phyloP scores from a whole-genome alignment of 2,888 invertebrate species.

The Bugulina stolonifera region DNA sequence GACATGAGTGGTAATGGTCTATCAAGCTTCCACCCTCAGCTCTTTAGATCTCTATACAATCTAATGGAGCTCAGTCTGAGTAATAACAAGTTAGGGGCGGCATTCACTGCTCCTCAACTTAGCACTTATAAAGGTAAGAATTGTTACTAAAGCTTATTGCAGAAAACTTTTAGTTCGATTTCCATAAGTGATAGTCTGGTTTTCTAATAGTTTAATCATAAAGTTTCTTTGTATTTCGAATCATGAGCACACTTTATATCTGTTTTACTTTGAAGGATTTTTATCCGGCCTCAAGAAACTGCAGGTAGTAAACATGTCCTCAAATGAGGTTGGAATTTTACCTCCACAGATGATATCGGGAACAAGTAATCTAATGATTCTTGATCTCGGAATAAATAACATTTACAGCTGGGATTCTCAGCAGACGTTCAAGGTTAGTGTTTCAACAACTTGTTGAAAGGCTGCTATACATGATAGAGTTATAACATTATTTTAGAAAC shows the following conservation, averaged over 20 bases:
- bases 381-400: slow-evolving; percentile 44
- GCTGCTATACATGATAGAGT: too few relatives aligned
- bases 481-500: too few relatives aligned
- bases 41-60: slow-evolving; percentile 63
- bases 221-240: too few relatives aligned
- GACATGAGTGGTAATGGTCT: slow-evolving; percentile 44
- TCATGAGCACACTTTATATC: too few relatives aligned
- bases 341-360: slow-evolving; percentile 24
- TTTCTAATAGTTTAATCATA: too few relatives aligned
- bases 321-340: slow-evolving; percentile 28
- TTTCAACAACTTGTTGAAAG: too few relatives aligned
- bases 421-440: neutral
- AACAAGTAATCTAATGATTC: slow-evolving; percentile 27
- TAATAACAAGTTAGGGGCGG: slow-evolving; percentile 58
- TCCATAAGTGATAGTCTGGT: too few relatives aligned
- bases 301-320: slow-evolving; percentile 19
- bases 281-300: neutral
- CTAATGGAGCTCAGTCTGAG: slow-evolving; percentile 62
- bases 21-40: slow-evolving; percentile 39
- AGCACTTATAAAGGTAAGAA: neutral
- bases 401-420: slow-evolving; percentile 32
- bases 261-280: neutral
- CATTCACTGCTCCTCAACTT: neutral
- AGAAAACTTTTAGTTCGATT: too few relatives aligned
- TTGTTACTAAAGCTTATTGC: too few relatives aligned